Percentiles rank a stretch among this genome's conserved stretches.
Evolutionary conservation across 30 jellyfish, hydroid and myxozoan genomes (phyloP).

Genomic region (Pseudorhiza aurosa): DNA sequence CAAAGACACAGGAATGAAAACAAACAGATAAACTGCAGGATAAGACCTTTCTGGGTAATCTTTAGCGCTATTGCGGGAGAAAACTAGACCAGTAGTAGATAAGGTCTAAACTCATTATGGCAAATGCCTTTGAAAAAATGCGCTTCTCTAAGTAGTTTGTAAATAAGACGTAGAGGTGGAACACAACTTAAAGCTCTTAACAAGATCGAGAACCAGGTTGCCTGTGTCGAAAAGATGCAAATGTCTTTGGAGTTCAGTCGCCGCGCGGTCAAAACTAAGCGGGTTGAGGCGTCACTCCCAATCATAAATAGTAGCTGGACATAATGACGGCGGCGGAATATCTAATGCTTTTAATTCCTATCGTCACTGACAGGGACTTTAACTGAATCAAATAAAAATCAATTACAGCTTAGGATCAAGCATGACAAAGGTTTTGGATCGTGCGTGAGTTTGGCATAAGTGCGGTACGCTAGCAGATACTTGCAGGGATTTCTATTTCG

Average conservation of each 20-base stretch:
- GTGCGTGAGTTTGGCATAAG: not conserved
- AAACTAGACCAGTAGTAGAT: not conserved
- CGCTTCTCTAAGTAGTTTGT: not conserved
- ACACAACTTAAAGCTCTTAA: not conserved
- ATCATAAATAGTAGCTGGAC: not conserved
- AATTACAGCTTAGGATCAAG: constrained; percentile 7
- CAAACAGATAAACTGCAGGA: constrained; percentile 3
- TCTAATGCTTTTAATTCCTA: constrained; percentile 2
- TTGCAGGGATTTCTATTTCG: not conserved
- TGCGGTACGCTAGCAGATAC: constrained; percentile 4
- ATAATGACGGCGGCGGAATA: constrained; percentile 1
- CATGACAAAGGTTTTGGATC: not conserved
- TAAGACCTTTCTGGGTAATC: constrained; percentile 1
- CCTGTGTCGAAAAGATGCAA: not conserved
- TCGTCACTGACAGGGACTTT: constrained; percentile 15
- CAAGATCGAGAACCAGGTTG: not conserved
- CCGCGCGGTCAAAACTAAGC: not conserved
- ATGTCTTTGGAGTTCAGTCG: not conserved
- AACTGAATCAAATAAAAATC: constrained; percentile 3
- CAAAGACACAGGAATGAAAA: constrained; percentile 1
- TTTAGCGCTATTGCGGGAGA: not conserved
- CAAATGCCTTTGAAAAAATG: not conserved
- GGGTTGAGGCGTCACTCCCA: not conserved
- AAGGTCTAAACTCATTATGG: not conserved
- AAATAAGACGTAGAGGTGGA: not conserved